phyloP scores from a whole-genome alignment of 2,888 invertebrate species.

The Agriotes lineatus region DNA sequence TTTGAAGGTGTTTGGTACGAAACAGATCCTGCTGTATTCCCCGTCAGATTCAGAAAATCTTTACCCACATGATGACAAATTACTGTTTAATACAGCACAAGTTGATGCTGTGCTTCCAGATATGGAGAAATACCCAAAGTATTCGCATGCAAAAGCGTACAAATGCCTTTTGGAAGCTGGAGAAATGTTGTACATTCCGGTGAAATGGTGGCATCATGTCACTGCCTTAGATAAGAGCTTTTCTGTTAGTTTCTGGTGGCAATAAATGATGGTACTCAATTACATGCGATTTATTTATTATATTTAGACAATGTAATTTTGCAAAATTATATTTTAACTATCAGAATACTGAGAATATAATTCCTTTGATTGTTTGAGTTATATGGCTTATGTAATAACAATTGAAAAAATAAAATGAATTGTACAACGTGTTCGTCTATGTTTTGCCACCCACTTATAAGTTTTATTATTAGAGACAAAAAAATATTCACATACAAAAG shows the following conservation, averaged over 20 bases:
- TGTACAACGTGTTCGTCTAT: too few relatives aligned
- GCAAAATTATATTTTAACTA: too few relatives aligned
- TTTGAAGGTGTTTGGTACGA: constrained; percentile 84
- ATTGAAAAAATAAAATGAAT: too few relatives aligned
- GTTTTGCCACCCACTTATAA: too few relatives aligned
- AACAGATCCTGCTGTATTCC: constrained; percentile 87
- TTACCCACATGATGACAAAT: constrained; percentile 83
- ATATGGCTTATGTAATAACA: too few relatives aligned
- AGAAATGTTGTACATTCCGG: constrained; percentile 94
- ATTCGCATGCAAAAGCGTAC: constrained; percentile 72
- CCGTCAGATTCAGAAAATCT: constrained; percentile 77
- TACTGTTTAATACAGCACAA: constrained; percentile 91
- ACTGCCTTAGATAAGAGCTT: constrained; percentile 89
- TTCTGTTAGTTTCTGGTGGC: constrained; percentile 99
- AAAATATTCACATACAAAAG: too few relatives aligned
- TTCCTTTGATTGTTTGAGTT: too few relatives aligned
- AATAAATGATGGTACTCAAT: too few relatives aligned
- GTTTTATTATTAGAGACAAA: too few relatives aligned
- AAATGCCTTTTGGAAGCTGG: constrained; percentile 84
- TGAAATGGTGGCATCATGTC: constrained; percentile 98
- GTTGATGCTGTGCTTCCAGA: constrained; percentile 88
- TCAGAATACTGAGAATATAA: too few relatives aligned
- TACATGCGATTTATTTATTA: too few relatives aligned
- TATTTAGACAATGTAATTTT: too few relatives aligned
- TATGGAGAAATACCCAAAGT: constrained; percentile 78